Evolutionary conservation across 2,113 vertebrate genomes (phyloP).

Genomic region (Oncorhynchus keta): DNA sequence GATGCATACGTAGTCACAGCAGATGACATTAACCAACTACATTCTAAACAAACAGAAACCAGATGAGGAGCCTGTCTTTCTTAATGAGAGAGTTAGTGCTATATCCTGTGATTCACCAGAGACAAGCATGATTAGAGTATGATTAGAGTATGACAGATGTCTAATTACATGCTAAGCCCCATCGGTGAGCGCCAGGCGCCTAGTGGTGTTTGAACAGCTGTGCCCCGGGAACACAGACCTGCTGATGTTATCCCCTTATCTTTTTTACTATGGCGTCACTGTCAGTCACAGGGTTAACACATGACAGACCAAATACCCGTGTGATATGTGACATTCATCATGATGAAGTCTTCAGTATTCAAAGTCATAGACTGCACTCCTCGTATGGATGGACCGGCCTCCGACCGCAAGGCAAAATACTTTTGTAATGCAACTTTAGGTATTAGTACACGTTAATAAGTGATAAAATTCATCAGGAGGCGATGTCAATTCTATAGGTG

Average conservation of each 20-base stretch:
- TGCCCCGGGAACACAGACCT: slow-evolving; percentile 16
- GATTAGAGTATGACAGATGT: slow-evolving; percentile 66
- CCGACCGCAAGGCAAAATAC: too few relatives aligned
- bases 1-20: neutral
- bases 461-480: too few relatives aligned
- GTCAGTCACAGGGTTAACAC: neutral
- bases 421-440: too few relatives aligned
- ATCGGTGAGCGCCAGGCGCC: slow-evolving; percentile 31
- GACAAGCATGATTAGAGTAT: slow-evolving; percentile 45
- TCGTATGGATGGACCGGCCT: too few relatives aligned
- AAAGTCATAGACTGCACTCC: too few relatives aligned
- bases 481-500: too few relatives aligned
- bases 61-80: slow-evolving; percentile 36
- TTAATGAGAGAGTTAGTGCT: slow-evolving; percentile 28
- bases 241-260: slow-evolving; percentile 26
- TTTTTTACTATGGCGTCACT: neutral
- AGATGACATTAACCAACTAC: slow-evolving; percentile 34
- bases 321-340: neutral
- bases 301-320: neutral
- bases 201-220: slow-evolving; percentile 62
- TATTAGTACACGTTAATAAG: too few relatives aligned
- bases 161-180: slow-evolving; percentile 61
- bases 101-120: slow-evolving; percentile 50
- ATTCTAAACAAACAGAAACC: slow-evolving; percentile 29
- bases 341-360: too few relatives aligned